Conservation (phyloP, 2,113 vertebrate genomes). For the Pterocles gutturalis region DNA sequence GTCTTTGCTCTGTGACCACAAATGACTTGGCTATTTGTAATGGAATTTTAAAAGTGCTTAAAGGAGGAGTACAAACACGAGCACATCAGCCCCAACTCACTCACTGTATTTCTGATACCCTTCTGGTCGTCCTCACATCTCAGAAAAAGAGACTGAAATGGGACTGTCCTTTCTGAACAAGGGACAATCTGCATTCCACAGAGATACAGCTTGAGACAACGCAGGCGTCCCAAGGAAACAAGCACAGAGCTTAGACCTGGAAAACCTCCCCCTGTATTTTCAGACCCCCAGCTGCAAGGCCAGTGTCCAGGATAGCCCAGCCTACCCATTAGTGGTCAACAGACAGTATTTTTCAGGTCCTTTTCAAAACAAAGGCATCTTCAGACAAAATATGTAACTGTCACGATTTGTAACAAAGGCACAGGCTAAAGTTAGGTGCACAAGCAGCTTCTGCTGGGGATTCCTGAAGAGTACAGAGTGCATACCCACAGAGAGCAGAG, state of each 20-base stretch:
- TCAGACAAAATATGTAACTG: not conserved
- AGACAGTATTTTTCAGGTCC: not conserved
- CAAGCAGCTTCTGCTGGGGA: not conserved
- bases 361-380: not conserved
- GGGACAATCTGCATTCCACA: not conserved
- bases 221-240: not conserved
- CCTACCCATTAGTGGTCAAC: not conserved
- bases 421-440: rapidly evolving
- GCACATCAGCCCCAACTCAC: not conserved
- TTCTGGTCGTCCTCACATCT: not conserved
- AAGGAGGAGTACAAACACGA: not conserved
- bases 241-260: not conserved
- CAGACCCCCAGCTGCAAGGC: not conserved
- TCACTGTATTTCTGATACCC: not conserved
- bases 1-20: not conserved
- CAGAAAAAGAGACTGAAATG: not conserved
- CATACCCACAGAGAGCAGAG: not conserved
- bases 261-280: not conserved
- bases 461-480: not conserved
- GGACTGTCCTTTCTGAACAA: not conserved
- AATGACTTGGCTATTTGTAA: not conserved
- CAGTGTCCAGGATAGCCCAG: not conserved
- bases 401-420: not conserved
- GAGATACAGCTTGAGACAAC: not conserved
- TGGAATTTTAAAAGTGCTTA: not conserved